A percentile compares a stretch with the other conserved stretches of the same genome.
phyloP scores from a whole-genome alignment of 2,888 invertebrate genomes.

The Eilema griseolum region DNA sequence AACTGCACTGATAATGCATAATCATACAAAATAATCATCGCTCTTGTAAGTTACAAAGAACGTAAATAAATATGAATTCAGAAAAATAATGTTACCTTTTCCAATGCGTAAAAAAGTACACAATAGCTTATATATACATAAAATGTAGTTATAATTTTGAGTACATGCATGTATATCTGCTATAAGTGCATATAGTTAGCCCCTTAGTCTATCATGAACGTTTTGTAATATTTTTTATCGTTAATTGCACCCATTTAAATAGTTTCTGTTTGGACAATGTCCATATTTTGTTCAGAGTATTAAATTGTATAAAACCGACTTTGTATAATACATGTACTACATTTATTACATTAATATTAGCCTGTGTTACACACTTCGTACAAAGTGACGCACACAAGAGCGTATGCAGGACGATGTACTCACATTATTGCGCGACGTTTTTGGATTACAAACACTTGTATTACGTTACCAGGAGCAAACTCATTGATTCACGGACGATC shows the following conservation, averaged over 20 bases:
- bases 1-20: slow-evolving; percentile 55
- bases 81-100: slow-evolving; percentile 44
- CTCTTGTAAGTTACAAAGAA: slow-evolving; percentile 39
- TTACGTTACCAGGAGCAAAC: slow-evolving; percentile 1
- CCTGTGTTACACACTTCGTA: background rate
- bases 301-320: background rate
- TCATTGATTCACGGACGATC: slow-evolving; percentile 14
- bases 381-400: background rate
- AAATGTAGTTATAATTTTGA: slow-evolving; percentile 50
- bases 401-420: background rate
- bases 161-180: slow-evolving; percentile 45
- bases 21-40: slow-evolving; percentile 53
- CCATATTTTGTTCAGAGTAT: slow-evolving; percentile 5
- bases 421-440: background rate
- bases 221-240: slow-evolving; percentile 32
- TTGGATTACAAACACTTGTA: background rate
- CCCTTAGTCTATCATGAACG: slow-evolving; percentile 24
- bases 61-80: slow-evolving; percentile 51
- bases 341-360: background rate
- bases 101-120: slow-evolving; percentile 52
- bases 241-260: slow-evolving; percentile 48
- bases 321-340: background rate
- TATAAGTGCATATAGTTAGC: slow-evolving; percentile 37
- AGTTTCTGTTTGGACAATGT: slow-evolving; percentile 18
- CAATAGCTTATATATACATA: slow-evolving; percentile 50